These are phyloP conservation scores for Callimorpha dominula DNA, from an alignment of 2,888 invertebrate genomes.

Conservation along the genomic window DNA sequence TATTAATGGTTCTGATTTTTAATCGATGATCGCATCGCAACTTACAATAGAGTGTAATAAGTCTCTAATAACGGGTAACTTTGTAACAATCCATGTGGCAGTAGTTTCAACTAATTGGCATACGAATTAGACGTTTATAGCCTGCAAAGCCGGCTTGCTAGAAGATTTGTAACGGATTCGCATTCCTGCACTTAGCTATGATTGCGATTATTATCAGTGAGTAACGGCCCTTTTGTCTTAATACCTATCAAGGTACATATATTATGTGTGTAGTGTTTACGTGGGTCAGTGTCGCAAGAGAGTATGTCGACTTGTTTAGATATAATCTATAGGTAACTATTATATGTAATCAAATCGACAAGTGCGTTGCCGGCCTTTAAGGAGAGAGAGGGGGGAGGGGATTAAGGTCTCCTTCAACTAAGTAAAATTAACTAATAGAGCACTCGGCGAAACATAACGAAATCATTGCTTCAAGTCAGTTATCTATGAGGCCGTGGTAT, in stretches of 20 bases:
- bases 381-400: no score
- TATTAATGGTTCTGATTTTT: background rate
- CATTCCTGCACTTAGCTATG: slow-evolving; percentile 41
- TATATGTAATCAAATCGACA: no score
- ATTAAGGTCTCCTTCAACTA: no score
- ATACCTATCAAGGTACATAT: background rate
- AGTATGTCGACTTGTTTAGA: background rate
- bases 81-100: slow-evolving; percentile 11
- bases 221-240: slow-evolving; percentile 43
- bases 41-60: background rate
- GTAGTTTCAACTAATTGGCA: slow-evolving; percentile 33
- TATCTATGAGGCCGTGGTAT: no score
- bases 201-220: slow-evolving; percentile 50
- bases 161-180: slow-evolving; percentile 44
- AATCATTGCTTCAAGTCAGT: no score
- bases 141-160: slow-evolving; percentile 19
- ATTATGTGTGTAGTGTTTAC: slow-evolving; percentile 16
- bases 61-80: slow-evolving; percentile 3
- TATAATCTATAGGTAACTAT: no score
- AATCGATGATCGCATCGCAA: background rate
- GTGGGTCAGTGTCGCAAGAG: background rate
- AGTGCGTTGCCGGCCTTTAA: no score
- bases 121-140: slow-evolving; percentile 30
- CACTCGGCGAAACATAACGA: no score
- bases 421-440: no score